A percentile compares a stretch with the other conserved stretches of the same genome.
Conservation (phyloP, 53 echinoderm and acorn worm genomes). For the Echinometra lucunter region DNA sequence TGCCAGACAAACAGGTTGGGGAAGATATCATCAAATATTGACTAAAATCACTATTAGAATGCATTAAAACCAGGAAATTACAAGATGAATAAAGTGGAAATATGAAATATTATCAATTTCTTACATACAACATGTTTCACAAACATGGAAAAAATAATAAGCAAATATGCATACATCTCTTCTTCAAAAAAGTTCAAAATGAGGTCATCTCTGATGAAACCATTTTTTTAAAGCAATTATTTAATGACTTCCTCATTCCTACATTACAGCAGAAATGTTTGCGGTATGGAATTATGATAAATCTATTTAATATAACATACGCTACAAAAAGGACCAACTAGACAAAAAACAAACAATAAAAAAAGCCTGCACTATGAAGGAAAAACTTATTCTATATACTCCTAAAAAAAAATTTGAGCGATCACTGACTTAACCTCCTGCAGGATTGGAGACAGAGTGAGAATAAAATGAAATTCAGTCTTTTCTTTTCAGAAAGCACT, state of each 20-base stretch:
- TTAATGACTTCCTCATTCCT: background rate
- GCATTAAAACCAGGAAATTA: background rate
- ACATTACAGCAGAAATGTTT: background rate
- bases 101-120: background rate
- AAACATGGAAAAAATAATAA: too few species aligned
- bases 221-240: background rate
- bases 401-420: too few species aligned
- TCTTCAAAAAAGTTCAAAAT: too few species aligned
- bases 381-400: background rate
- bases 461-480: too few species aligned
- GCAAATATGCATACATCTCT: too few species aligned
- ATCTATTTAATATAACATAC: too few species aligned
- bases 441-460: too few species aligned
- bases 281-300: background rate
- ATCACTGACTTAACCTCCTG: too few species aligned
- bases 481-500: too few species aligned
- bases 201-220: too few species aligned
- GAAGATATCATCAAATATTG: conserved; percentile 10
- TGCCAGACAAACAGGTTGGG: background rate
- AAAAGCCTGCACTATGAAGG: background rate
- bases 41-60: background rate
- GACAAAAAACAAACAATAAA: background rate
- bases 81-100: background rate
- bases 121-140: background rate
- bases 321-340: background rate